These are phyloP conservation scores for Subanguina moxae DNA, from an alignment of 1,140 invertebrate genomes.

Conservation along the genomic window DNA sequence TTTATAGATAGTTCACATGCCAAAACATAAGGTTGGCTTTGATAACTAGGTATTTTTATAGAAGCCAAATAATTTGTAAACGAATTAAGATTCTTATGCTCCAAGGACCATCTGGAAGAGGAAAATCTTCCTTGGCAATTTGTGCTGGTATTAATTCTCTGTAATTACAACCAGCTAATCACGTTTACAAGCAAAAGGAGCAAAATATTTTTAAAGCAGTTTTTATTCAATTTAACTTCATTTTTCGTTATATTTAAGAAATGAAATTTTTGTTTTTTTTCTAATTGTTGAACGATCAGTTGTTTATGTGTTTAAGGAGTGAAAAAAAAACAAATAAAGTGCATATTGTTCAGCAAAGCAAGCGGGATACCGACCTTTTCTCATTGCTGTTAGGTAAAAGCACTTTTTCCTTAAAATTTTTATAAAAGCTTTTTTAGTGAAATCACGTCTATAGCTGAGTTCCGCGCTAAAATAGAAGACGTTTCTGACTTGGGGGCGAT, in stretches of 20 bases:
- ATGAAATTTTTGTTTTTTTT: too few relatives aligned
- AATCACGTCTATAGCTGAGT: slow-evolving; percentile 20
- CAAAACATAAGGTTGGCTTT: slow-evolving; percentile 14
- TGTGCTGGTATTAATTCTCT: slow-evolving; percentile 1
- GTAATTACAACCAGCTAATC: too few relatives aligned
- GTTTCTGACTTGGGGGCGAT: slow-evolving; percentile 8
- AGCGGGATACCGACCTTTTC: slow-evolving; percentile 17
- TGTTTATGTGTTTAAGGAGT: too few relatives aligned
- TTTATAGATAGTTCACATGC: slow-evolving; percentile 11
- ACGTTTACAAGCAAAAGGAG: too few relatives aligned
- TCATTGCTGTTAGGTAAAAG: slow-evolving; percentile 12
- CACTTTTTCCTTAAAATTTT: background rate
- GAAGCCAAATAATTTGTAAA: background rate
- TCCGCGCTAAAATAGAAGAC: slow-evolving; percentile 14
- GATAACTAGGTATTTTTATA: background rate
- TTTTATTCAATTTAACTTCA: too few relatives aligned
- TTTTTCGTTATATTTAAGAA: too few relatives aligned
- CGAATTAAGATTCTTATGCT: slow-evolving; percentile 19
- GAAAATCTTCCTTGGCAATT: slow-evolving; percentile 19
- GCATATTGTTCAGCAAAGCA: slow-evolving; percentile 3
- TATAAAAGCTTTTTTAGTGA: slow-evolving; percentile 14
- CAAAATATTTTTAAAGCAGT: too few relatives aligned
- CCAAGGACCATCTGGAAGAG: slow-evolving; percentile 18
- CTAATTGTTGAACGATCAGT: too few relatives aligned
- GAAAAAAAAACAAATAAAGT: too few relatives aligned